Base-by-base conservation (phyloP, 2,797 vertebrate genomes). In the Anisognathus igniventris region DNA sequence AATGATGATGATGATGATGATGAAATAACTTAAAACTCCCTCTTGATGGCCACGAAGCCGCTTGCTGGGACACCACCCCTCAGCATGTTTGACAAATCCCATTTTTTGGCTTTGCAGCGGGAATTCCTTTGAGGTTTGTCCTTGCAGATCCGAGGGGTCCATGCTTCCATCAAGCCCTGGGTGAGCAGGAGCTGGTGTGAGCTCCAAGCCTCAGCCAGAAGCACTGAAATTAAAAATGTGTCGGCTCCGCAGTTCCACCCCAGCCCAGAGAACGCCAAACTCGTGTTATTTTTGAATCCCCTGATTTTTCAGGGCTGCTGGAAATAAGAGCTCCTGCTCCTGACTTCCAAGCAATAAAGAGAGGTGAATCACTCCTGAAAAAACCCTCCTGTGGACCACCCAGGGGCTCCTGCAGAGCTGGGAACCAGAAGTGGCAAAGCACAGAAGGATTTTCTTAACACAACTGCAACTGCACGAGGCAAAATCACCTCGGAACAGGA, bases 301-400 rank as follows among this genome's bases (percentile, higher is more conserved):
- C 45, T 81, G 68, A 31, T 95, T 94, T 94, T 66, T 65, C 35
- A 60, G 91, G 92, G 92, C 91, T 94, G 94, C 76, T 94, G 92
- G 97, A 94, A 97, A 97, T 62, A 42, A 90, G 93, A 95, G 79
- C 68, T 86, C 72, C 79, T 16, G 42, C 90, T 91, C 65, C 90
- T 94, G 93, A 54, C 91, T 95, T 95, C 81, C 91, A 95, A 77
- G 95, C 84, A 93, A 39, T 90, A 96, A 95, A 75, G 71, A 28
- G 94, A 95, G 86, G 95, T 88, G 96, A 93, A 95, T 96, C 95
- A 87, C 84, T 88, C 40, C 95, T 62, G 21, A 25, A 53, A 21
- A 85, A 64, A 54, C 18, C n/a, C 79, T 90, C 77, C 57, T 14
- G 0, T 31, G 75, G 96, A 97, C 97, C 97, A 97, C 97, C 96